Conservation (phyloP, 2,797 vertebrate genomes). For the Potorous gilbertii region DNA sequence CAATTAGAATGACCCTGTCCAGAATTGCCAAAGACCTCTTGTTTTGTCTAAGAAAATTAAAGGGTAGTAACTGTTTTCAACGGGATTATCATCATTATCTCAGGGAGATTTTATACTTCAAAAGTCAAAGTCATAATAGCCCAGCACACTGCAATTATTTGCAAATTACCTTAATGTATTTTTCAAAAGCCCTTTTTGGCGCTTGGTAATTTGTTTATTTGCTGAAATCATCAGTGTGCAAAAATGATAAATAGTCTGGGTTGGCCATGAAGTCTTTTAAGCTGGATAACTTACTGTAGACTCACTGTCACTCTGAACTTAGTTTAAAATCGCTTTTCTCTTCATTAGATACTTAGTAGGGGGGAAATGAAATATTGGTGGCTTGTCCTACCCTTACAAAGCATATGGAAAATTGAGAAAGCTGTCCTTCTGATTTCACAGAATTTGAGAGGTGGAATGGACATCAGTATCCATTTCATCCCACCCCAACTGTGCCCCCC, state of each 20-base stretch:
- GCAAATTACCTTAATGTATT: constrained; percentile 80
- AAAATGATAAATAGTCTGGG: constrained; percentile 54
- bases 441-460: not conserved
- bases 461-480: not conserved
- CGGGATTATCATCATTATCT: constrained; percentile 81
- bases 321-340: not conserved
- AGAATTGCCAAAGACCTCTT: constrained; percentile 66
- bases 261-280: not conserved
- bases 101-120: constrained; percentile 79
- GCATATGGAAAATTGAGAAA: not conserved
- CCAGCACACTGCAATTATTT: constrained; percentile 76
- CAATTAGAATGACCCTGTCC: constrained; percentile 59
- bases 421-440: constrained; percentile 14
- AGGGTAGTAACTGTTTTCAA: constrained; percentile 78
- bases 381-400: not conserved
- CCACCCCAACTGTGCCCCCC: fast-evolving
- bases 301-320: not conserved
- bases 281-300: not conserved
- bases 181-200: constrained; percentile 74
- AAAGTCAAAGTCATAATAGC: constrained; percentile 78
- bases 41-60: constrained; percentile 80
- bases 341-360: not conserved
- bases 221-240: constrained; percentile 52
- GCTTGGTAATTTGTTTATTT: constrained; percentile 80
- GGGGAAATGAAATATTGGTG: not conserved